Evolutionary conservation across 2,113 vertebrate species (phyloP).

Genomic region (Osmerus mordax): DNA sequence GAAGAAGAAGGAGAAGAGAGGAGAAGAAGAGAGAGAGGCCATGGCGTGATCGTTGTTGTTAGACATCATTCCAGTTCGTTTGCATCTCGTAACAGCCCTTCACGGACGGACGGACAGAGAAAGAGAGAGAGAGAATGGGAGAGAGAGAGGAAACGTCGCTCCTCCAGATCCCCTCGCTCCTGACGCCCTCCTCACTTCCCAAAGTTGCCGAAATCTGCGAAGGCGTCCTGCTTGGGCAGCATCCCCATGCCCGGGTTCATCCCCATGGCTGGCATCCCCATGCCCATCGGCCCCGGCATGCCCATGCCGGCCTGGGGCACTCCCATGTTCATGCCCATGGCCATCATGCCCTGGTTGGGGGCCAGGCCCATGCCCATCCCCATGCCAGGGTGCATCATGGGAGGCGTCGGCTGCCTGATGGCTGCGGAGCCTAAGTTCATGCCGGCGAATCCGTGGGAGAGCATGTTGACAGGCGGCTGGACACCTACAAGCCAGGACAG

Average conservation of each 20-base stretch:
- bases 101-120: conserved; percentile 64
- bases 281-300: conserved; percentile 75
- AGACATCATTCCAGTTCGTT: conserved; percentile 77
- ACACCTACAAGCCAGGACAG: conserved; percentile 68
- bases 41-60: conserved; percentile 50
- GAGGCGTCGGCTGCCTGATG: conserved; percentile 69
- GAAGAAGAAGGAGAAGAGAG: conserved; percentile 30
- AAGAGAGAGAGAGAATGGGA: conserved; percentile 16
- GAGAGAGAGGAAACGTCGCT: conserved; percentile 13
- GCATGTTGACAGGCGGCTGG: conserved; percentile 79
- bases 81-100: conserved; percentile 88
- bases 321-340: conserved; percentile 82
- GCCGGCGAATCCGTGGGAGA: conserved; percentile 84
- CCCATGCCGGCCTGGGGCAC: conserved; percentile 79
- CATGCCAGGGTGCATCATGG: conserved; percentile 77
- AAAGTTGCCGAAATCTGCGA: conserved; percentile 98
- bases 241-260: conserved; percentile 60
- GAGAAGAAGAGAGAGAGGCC: conserved; percentile 48
- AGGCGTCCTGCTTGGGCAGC: conserved; percentile 91
- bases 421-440: conserved; percentile 83
- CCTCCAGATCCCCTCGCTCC: conserved; percentile 51
- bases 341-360: conserved; percentile 83
- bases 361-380: conserved; percentile 58
- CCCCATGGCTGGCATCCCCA: conserved; percentile 78
- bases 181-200: conserved; percentile 81